Percentiles rank a stretch among this genome's conserved stretches.
These are phyloP conservation scores for Caenorhabditis zanzibari DNA, from an alignment of 2,888 invertebrate genomes.

Conservation along the genomic window DNA sequence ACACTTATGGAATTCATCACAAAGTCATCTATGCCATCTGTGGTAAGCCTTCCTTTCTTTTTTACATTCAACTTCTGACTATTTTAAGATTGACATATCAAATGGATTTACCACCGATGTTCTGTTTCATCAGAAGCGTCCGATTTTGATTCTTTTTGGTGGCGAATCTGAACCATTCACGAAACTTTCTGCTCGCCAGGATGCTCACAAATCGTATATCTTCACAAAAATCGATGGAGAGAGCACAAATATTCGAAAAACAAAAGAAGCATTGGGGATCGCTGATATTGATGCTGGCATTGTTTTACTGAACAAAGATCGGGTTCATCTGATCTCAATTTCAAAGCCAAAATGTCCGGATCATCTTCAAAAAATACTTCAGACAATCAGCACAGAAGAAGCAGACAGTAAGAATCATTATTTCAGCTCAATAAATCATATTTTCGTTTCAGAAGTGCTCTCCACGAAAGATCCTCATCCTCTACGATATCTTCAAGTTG, in stretches of 20 bases:
- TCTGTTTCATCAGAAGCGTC: conserved; percentile 73
- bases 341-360: conserved; percentile 52
- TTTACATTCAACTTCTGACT: not conserved
- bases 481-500: conserved; percentile 74
- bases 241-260: conserved; percentile 34
- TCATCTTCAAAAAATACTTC: conserved; percentile 56
- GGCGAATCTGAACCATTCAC: conserved; percentile 52
- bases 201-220: conserved; percentile 63
- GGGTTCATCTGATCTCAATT: conserved; percentile 38
- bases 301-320: conserved; percentile 58
- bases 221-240: conserved; percentile 51
- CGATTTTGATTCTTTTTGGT: conserved; percentile 66
- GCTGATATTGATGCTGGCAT: conserved; percentile 20
- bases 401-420: conserved; percentile 49
- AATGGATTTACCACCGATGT: conserved; percentile 78
- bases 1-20: conserved; percentile 76
- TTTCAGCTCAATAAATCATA: not conserved
- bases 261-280: conserved; percentile 42
- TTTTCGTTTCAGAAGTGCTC: conserved; percentile 54
- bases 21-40: conserved; percentile 72
- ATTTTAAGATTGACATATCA: conserved; percentile 75
- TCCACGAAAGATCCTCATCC: conserved; percentile 74
- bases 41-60: conserved; percentile 63
- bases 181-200: conserved; percentile 66
- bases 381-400: conserved; percentile 24